Base-by-base conservation (phyloP, 1,140 invertebrate genomes). In the Anthonomus grandis region DNA sequence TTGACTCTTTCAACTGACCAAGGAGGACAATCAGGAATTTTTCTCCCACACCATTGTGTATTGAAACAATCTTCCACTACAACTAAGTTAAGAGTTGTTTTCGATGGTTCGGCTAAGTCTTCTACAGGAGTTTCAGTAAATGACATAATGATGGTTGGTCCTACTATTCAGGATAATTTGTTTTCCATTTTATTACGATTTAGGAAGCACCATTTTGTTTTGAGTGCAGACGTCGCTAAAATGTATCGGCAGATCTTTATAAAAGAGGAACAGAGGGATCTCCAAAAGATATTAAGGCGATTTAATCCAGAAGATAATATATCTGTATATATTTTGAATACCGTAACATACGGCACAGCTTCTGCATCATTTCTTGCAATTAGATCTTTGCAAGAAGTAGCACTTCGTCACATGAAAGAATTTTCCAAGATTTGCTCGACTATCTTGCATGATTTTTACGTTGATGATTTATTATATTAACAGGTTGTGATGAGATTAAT, bases 201-300 rank as follows among this genome's bases (percentile, higher is more conserved):
- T 69, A 39, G 76, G 44, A 59, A 46, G 34, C 67, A 74, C 56
- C 60, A 45, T 15, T 57, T 71, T 45, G 71, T 70, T 18, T 58
- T 78, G n/a, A 59, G 60, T 15, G 69, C 67, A 3, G 77, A 78
- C 51, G 68, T 77, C 13, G 61, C 50, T 21, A 72, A 76, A 60
- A 74, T 75, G 67, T 78, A 74, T 52, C 48, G 69, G 6, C 68
- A 73, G 51, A 64, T 75, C 1, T 15, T 58, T 22, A 57, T 76
- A 15, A 9, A 65, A 25, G 34, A 57, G 13, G 55, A 67, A 31
- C 63, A n/a, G n/a, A 74, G 44, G 27, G 42, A 68, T 22, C 62
- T 69, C 13, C 72, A 75, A 62, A 52, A 59, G 54, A 73, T 77
- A 18, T 4, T 75, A 1, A 75, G 72, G 71, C 58, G 70, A 36